phyloP scores from a whole-genome alignment of 2,113 vertebrate genomes.

The Bos javanicus region DNA sequence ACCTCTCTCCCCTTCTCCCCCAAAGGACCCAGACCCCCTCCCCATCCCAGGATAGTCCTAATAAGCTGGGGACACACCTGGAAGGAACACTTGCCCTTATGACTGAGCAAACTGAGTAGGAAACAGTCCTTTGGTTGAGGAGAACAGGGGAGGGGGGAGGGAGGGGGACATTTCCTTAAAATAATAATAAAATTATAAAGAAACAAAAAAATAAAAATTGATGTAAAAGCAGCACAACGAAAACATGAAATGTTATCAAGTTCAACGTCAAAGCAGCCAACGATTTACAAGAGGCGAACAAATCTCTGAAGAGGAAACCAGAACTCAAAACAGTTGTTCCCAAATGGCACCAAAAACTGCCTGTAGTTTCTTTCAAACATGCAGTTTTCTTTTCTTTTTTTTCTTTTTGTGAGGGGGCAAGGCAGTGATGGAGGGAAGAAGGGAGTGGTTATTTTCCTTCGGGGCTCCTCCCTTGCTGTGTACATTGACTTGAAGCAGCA shows the following conservation, averaged over 20 bases:
- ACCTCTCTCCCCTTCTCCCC: background rate
- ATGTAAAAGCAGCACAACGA: slow-evolving; percentile 77
- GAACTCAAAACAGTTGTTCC: slow-evolving; percentile 64
- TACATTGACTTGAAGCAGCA: slow-evolving; percentile 65
- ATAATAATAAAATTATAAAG: slow-evolving; percentile 74
- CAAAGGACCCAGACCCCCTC: background rate
- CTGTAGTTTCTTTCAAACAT: slow-evolving; percentile 67
- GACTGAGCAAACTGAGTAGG: slow-evolving; percentile 59
- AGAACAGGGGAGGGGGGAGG: slow-evolving; percentile 46
- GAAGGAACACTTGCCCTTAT: slow-evolving; percentile 57
- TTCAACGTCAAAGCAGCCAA: slow-evolving; percentile 78
- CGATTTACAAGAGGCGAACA: slow-evolving; percentile 70
- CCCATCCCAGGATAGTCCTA: slow-evolving; percentile 19
- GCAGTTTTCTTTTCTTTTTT: slow-evolving; percentile 38
- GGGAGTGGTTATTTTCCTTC: slow-evolving; percentile 54
- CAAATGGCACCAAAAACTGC: slow-evolving; percentile 72
- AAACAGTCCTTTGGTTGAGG: slow-evolving; percentile 68
- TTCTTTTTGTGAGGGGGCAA: slow-evolving; percentile 1
- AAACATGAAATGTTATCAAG: slow-evolving; percentile 78
- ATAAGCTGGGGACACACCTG: slow-evolving; percentile 61
- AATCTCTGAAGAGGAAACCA: slow-evolving; percentile 63
- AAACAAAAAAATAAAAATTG: slow-evolving; percentile 72
- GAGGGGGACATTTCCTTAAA: slow-evolving; percentile 62
- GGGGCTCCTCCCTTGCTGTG: slow-evolving; percentile 59
- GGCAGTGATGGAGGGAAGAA: slow-evolving; percentile 57